These are phyloP conservation scores for Helicoverpa zea DNA, from an alignment of 1,140 invertebrate species.

Conservation along the genomic window DNA sequence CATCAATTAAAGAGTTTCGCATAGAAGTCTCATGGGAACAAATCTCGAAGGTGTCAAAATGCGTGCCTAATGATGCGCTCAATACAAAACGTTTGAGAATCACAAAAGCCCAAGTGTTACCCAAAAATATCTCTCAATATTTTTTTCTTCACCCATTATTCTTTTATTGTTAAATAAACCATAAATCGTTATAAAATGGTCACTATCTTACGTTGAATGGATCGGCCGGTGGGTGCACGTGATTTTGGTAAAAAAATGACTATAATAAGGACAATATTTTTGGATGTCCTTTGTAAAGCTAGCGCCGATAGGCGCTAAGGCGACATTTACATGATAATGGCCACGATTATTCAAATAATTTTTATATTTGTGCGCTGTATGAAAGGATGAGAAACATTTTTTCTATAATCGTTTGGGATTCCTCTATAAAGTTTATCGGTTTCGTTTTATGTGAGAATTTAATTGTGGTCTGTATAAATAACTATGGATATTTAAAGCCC, in stretches of 20 bases:
- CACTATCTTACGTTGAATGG: conserved; percentile 76
- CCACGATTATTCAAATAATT: conserved; percentile 68
- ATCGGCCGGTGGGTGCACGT: conserved; percentile 68
- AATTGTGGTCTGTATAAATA: conserved; percentile 31
- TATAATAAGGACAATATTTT: conserved; percentile 73
- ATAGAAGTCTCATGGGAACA: conserved; percentile 68
- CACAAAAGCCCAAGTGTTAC: conserved; percentile 69
- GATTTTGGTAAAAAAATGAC: conserved; percentile 69
- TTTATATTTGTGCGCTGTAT: conserved; percentile 54
- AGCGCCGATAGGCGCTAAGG: conserved; percentile 80
- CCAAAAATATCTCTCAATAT: conserved; percentile 64
- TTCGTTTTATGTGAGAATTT: conserved; percentile 20
- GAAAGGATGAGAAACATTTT: conserved; percentile 56
- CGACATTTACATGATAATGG: conserved; percentile 77
- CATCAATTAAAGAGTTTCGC: conserved; percentile 54
- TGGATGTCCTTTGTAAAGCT: conserved; percentile 67
- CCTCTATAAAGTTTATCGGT: conserved; percentile 35
- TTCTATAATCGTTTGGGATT: conserved; percentile 56
- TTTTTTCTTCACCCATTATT: conserved; percentile 72
- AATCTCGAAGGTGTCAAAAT: conserved; percentile 70
- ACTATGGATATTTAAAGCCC: conserved; percentile 18
- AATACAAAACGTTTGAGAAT: conserved; percentile 61
- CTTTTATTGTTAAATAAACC: conserved; percentile 85
- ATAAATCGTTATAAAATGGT: conserved; percentile 85
- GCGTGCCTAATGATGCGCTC: conserved; percentile 76